phyloP scores from a whole-genome alignment of 2,797 vertebrate species.

The Nannoperca obscura region DNA sequence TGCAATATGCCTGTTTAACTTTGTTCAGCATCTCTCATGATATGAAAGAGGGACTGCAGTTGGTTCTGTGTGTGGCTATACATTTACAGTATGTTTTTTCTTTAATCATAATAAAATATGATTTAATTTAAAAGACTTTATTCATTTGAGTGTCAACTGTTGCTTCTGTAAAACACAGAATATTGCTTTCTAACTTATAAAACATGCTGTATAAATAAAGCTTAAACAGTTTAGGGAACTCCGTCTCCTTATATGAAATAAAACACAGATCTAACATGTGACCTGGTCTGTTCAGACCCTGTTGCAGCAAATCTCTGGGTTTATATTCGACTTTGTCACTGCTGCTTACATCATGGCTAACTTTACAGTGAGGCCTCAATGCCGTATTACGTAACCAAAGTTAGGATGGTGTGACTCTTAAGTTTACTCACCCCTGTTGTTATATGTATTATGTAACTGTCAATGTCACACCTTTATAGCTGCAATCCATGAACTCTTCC shows the following conservation, averaged over 20 bases:
- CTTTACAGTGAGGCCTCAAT: slow-evolving; percentile 26
- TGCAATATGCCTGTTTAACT: slow-evolving; percentile 47
- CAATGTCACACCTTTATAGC: slow-evolving; percentile 48
- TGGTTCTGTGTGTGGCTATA: slow-evolving; percentile 55
- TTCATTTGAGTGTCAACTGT: slow-evolving; percentile 30
- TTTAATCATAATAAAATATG: slow-evolving; percentile 72
- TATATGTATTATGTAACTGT: slow-evolving; percentile 58
- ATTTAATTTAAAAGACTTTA: slow-evolving; percentile 58
- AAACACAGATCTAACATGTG: slow-evolving; percentile 14
- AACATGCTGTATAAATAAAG: slow-evolving; percentile 2
- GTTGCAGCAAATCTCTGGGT: slow-evolving; percentile 6
- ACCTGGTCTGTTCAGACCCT: slow-evolving; percentile 3
- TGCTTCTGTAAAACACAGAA: slow-evolving; percentile 4
- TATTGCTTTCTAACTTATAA: background rate
- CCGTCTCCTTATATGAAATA: background rate
- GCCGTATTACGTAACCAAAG: slow-evolving; percentile 53
- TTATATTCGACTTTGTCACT: slow-evolving; percentile 29
- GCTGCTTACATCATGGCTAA: slow-evolving; percentile 29
- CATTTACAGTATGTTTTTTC: slow-evolving; percentile 56
- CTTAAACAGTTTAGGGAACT: background rate
- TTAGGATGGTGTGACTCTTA: slow-evolving; percentile 38
- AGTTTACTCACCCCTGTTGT: slow-evolving; percentile 43
- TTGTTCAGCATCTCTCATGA: slow-evolving; percentile 36
- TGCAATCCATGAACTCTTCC: slow-evolving; percentile 44
- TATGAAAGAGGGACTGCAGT: slow-evolving; percentile 35